These are phyloP conservation scores for Orchestia grillus DNA, from an alignment of 1,140 invertebrate species.

Conservation along the genomic window DNA sequence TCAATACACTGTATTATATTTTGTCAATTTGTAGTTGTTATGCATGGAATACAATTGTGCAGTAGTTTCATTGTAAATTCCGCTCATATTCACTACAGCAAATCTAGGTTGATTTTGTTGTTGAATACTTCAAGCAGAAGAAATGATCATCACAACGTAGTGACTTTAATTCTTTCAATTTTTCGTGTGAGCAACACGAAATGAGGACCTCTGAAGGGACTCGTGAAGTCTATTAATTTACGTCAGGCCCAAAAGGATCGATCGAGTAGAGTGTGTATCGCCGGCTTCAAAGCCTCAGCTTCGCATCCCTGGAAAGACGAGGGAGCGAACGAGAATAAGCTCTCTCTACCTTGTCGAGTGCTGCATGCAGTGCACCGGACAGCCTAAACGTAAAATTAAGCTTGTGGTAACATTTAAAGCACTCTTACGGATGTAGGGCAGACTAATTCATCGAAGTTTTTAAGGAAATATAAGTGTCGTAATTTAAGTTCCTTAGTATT, in stretches of 20 bases:
- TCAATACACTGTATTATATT: not conserved
- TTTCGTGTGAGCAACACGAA: slow-evolving; percentile 10
- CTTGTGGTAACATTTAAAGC: too few species aligned
- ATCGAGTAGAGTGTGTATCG: slow-evolving; percentile 12
- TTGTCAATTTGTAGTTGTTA: not conserved
- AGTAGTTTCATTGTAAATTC: not conserved
- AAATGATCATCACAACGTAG: not conserved
- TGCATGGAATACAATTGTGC: not conserved
- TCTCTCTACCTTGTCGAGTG: too few species aligned
- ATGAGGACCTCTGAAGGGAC: slow-evolving; percentile 38
- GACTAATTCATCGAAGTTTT: too few species aligned
- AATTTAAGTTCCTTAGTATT: too few species aligned
- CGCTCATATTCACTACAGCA: not conserved
- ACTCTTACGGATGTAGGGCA: too few species aligned
- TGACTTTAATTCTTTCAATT: not conserved
- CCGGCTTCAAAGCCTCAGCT: not conserved
- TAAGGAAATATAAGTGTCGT: too few species aligned
- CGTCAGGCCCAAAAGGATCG: slow-evolving; percentile 41
- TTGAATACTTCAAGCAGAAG: not conserved
- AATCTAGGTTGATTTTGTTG: not conserved
- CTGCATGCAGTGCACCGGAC: too few species aligned
- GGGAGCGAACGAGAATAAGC: not conserved
- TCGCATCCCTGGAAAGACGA: not conserved
- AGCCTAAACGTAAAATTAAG: too few species aligned
- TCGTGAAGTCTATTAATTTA: slow-evolving; percentile 47